Evolutionary conservation across 2,888 invertebrate species (phyloP).

Genomic region (Anoncus sp.): DNA sequence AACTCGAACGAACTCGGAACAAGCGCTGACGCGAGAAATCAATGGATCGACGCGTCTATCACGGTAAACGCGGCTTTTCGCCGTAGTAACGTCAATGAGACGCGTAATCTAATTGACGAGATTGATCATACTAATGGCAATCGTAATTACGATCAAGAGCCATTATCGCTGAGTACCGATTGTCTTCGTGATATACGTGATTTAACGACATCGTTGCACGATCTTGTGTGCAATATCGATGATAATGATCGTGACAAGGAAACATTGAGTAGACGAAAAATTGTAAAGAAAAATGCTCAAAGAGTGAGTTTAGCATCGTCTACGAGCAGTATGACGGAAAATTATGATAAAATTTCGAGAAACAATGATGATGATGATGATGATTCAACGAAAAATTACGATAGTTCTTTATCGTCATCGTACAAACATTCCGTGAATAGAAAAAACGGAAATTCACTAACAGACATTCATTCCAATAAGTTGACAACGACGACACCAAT

Average conservation of each 20-base stretch:
- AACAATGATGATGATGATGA: too few relatives aligned
- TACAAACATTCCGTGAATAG: constrained; percentile 63
- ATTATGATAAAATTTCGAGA: neutral
- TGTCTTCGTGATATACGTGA: constrained; percentile 72
- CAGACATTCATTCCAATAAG: constrained; percentile 64
- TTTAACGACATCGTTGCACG: constrained; percentile 71
- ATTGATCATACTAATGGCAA: constrained; percentile 70
- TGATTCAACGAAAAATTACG: constrained; percentile 39
- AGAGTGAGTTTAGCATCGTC: constrained; percentile 68
- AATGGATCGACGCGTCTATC: constrained; percentile 57
- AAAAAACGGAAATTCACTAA: constrained; percentile 66
- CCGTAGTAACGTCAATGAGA: constrained; percentile 23
- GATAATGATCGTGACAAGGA: constrained; percentile 42
- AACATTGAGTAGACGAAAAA: too few relatives aligned
- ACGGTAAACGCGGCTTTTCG: constrained; percentile 56
- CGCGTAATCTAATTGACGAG: constrained; percentile 51
- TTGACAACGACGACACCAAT: neutral
- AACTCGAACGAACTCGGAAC: constrained; percentile 50
- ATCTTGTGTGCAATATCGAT: constrained; percentile 72
- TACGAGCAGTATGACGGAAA: constrained; percentile 66
- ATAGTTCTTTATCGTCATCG: constrained; percentile 37
- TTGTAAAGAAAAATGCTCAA: constrained; percentile 19
- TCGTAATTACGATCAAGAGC: constrained; percentile 62
- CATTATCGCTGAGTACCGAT: constrained; percentile 71
- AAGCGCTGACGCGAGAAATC: constrained; percentile 50